Base-by-base conservation (phyloP, 2,113 vertebrate genomes). In the Chamaetylas fuelleborni region DNA sequence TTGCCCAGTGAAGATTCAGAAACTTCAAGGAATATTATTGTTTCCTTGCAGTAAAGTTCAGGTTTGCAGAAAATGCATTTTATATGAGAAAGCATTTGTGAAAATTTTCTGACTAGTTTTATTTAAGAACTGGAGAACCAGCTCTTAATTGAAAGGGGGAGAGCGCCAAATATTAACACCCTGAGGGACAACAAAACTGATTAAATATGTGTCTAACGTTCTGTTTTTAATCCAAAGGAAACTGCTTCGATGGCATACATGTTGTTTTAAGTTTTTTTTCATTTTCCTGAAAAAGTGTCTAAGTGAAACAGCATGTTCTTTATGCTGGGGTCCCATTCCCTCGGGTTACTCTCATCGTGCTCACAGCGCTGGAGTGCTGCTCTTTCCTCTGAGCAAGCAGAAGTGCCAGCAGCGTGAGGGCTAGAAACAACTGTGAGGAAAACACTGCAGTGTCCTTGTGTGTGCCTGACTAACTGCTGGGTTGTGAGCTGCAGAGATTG, bases 251-350 rank as follows among this genome's bases (percentile, higher is more conserved):
- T 0, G 18, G 80, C 72, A 78, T 94, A 94, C 88, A 72, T 76
- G 90, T 96, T 95, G 81, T 82, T 96, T 93, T 95, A 96, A 93
- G 88, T 12, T 93, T 82, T 93, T 93, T 87, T 94, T 93, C 48
- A 74, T 95, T 95, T 92, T 96, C 57, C 65, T 93, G 93, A 86
- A 93, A 94, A 93, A 88, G 20, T 4, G 14, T 57, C 40, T 88
- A 88, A 97, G 82, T 96, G 69, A 96, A 96, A 94, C 95, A 96
- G 53, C 82, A 81, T 95, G 95, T 69, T 94, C 86, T 93, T 94
- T 88, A 12, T 92, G 58, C 73, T 79, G 92, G 65, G 64, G 71
- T 96, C 83, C 78, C 56, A 12, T 86, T 94, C 91, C 86, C 81
- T 94, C 0, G 0, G 85, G 91, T 94, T 90, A 28, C 48, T 91